Base-by-base conservation (phyloP, 2,888 invertebrate genomes). In the Bombylius discolor region DNA sequence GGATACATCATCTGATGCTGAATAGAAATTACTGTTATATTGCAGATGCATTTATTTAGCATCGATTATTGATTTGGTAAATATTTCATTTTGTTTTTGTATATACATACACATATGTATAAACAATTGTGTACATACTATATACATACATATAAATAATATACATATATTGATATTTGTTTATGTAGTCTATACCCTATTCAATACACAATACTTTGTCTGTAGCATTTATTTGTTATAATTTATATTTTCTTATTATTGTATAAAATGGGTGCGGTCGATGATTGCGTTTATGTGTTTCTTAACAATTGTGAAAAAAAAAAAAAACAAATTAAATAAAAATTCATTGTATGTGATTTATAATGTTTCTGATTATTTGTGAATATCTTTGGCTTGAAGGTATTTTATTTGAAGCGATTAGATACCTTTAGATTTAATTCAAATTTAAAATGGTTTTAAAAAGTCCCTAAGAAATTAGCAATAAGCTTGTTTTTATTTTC, bases 261-360 rank as follows among this genome's bases (percentile, higher is more conserved):
- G 39, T 11, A 42, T 42, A 42, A 42, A 42, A 42, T 42, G 39
- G 39, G 39, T 42, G 39, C 39, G 39, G 39, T 42, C 39, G 11
- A 42, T 42, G 5, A 11, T 42, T 23, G 46, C 7, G 8, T 46
- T 8, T 23, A n/a, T 33, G 33, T 45, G 23, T 47, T 46, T 52
- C 47, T 47, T 47, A 47, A 52, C 47, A 14, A 52, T 47, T 52
- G 52, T 52, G 52, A 47, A 47, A 52, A 47, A 52, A 52, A 52
- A 23, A 23, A 23, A 23, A 23, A 23, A 23, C 23, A 23, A 23
- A 23, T 23, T 23, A 23, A 23, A 23, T 23, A 23, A 23, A 23
- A 23, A 23, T 23, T 23, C 23, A 23, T 23, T 23, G 23, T 23
- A 23, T 23, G 23, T 23, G 23, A 23, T 23, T 23, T 23, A 23